phyloP scores from a whole-genome alignment of 2,113 vertebrate genomes.

The Chaetura pelagica region DNA sequence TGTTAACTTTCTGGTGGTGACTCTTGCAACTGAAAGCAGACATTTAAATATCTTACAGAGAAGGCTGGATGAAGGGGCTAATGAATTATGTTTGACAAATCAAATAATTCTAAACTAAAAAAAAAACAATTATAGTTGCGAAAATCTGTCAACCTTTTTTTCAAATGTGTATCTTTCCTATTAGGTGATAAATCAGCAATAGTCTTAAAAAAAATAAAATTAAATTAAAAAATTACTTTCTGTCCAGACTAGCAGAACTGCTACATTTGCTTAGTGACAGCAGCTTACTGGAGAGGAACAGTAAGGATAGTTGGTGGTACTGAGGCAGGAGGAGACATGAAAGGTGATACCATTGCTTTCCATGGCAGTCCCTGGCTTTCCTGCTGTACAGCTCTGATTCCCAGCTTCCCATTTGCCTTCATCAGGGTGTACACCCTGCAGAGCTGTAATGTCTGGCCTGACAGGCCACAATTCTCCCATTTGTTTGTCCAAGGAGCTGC shows the following conservation, averaged over 20 bases:
- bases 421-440: rapidly evolving
- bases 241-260: neutral
- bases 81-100: neutral
- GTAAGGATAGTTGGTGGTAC: neutral
- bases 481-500: neutral
- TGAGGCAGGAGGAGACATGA: neutral
- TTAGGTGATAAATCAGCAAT: neutral
- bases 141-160: neutral
- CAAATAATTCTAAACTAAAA: neutral
- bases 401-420: neutral
- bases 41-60: neutral
- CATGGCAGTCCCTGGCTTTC: neutral
- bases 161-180: neutral
- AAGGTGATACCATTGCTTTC: rapidly evolving
- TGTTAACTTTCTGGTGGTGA: neutral
- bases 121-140: neutral
- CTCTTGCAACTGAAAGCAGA: neutral
- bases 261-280: neutral
- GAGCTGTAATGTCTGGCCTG: neutral
- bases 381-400: neutral
- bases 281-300: neutral
- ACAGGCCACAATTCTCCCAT: neutral
- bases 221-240: neutral
- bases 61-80: rapidly evolving
- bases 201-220: neutral